These are phyloP conservation scores for Hetaerina titia DNA, from an alignment of 2,888 invertebrate genomes.

Conservation along the genomic window DNA sequence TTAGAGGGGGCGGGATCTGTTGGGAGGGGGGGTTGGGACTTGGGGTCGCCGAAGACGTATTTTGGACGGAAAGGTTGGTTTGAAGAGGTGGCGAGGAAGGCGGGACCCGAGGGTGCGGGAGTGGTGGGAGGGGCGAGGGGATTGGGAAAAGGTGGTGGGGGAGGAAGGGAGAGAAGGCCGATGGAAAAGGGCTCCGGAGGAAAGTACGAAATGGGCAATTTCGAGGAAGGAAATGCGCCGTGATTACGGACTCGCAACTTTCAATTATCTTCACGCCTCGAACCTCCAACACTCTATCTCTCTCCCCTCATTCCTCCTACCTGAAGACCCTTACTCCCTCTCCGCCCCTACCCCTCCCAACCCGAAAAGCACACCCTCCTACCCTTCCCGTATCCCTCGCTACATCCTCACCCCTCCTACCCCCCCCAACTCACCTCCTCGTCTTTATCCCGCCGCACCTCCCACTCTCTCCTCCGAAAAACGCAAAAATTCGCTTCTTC, in stretches of 20 bases:
- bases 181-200: slow-evolving; percentile 33
- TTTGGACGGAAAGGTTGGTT: neutral
- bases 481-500: neutral
- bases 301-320: neutral
- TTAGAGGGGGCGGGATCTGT: neutral
- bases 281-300: neutral
- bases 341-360: neutral
- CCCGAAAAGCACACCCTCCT: neutral
- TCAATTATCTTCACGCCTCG: slow-evolving; percentile 66
- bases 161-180: neutral
- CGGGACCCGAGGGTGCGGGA: neutral
- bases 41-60: neutral
- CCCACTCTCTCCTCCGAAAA: neutral
- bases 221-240: slow-evolving; percentile 52
- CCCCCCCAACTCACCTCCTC: neutral
- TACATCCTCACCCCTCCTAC: neutral
- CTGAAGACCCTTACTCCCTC: neutral
- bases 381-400: neutral
- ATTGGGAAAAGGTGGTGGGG: neutral
- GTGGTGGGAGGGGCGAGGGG: neutral
- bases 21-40: neutral
- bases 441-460: too few species aligned
- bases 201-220: slow-evolving; percentile 55
- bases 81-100: slow-evolving; percentile 1
- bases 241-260: slow-evolving; percentile 63